Evolutionary conservation across 2,888 invertebrate species (phyloP).

Genomic region (Andrena hattorfiana): DNA sequence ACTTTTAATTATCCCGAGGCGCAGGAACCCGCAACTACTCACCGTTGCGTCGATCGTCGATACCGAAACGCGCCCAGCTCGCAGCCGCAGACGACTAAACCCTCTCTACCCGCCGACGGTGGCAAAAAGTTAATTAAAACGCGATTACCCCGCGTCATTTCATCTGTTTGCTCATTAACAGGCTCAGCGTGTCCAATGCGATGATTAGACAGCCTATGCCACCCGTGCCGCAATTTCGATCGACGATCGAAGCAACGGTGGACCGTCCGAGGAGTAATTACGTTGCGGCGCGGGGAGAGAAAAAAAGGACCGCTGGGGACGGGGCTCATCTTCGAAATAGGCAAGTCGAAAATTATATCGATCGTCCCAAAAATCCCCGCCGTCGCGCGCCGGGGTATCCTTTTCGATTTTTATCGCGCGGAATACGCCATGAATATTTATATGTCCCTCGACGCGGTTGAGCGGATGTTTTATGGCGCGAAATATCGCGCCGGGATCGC

Average conservation of each 20-base stretch:
- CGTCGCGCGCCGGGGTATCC: conserved; percentile 29
- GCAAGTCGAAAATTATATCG: conserved; percentile 61
- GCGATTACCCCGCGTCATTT: conserved; percentile 76
- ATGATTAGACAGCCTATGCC: conserved; percentile 78
- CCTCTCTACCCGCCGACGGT: conserved; percentile 27
- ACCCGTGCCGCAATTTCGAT: conserved; percentile 62
- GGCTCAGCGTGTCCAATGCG: conserved; percentile 79
- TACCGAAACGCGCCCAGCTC: not conserved
- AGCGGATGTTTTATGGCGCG: conserved; percentile 63
- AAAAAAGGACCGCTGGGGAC: conserved; percentile 28
- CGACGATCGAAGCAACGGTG: conserved; percentile 67
- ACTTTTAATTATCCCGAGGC: conserved; percentile 20
- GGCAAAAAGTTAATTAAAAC: conserved; percentile 82
- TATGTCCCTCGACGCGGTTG: conserved; percentile 50
- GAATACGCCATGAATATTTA: conserved; percentile 81
- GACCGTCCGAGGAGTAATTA: conserved; percentile 75
- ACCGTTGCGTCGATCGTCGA: not conserved
- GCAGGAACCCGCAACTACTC: conserved; percentile 16
- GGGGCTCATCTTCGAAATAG: conserved; percentile 49
- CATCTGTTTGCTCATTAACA: conserved; percentile 77
- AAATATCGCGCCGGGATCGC: conserved; percentile 56
- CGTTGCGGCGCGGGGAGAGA: conserved; percentile 51
- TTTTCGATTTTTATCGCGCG: conserved; percentile 68
- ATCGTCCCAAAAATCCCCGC: conserved; percentile 40
- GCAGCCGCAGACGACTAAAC: not conserved